These are phyloP conservation scores for Amazona guildingii DNA, from an alignment of 2,113 vertebrate genomes.

Conservation along the genomic window DNA sequence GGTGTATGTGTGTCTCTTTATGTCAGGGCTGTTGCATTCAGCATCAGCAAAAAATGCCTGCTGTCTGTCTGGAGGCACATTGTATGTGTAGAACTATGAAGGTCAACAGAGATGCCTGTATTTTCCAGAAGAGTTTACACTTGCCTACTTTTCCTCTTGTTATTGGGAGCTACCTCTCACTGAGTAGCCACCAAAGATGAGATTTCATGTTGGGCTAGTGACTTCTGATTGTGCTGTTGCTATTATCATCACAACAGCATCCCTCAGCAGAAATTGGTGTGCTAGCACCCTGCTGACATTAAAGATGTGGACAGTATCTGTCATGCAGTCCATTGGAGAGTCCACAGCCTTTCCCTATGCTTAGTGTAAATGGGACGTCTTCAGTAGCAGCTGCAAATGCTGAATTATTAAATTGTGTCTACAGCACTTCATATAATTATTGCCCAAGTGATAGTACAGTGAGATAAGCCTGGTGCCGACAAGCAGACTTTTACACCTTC, in stretches of 20 bases:
- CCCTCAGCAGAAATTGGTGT: background rate
- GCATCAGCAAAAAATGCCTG: background rate
- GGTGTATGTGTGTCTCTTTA: rapidly evolving
- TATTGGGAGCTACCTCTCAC: background rate
- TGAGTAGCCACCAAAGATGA: background rate
- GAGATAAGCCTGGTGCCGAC: background rate
- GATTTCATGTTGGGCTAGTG: background rate
- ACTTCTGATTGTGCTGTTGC: background rate
- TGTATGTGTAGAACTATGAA: background rate
- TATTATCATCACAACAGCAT: background rate
- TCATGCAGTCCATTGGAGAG: background rate
- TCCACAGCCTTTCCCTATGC: background rate
- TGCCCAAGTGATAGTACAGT: slow-evolving; percentile 1
- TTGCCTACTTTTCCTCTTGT: background rate
- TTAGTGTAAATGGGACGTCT: background rate
- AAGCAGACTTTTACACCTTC: slow-evolving; percentile 14
- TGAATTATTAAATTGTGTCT: slow-evolving; percentile 55
- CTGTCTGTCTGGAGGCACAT: background rate
- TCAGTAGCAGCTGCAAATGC: background rate
- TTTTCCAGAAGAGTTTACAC: background rate
- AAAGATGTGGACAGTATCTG: background rate
- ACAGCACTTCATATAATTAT: slow-evolving; percentile 38
- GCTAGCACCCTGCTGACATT: background rate
- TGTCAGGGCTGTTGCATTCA: background rate
- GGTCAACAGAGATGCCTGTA: background rate